Evolutionary conservation across 2,888 invertebrate genomes (phyloP).

Genomic region (Drosophila leonis): DNA sequence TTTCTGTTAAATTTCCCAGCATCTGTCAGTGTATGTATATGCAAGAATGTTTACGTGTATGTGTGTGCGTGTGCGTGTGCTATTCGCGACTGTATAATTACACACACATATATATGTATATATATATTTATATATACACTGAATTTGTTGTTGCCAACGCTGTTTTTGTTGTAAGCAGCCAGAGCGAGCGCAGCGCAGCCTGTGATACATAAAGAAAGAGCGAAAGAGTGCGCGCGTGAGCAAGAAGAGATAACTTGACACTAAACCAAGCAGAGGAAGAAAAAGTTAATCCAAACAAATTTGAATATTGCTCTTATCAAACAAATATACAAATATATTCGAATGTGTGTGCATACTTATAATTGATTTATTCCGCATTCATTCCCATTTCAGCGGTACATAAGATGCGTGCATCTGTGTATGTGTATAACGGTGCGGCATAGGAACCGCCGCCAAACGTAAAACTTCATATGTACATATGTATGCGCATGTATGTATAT

Average conservation of each 20-base stretch:
- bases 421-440: constrained; percentile 64
- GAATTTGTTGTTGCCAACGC: constrained; percentile 51
- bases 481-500: constrained; percentile 3
- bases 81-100: constrained; percentile 71
- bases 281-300: constrained; percentile 46
- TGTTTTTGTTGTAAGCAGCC: constrained; percentile 61
- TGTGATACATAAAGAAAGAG: constrained; percentile 64
- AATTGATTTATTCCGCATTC: constrained; percentile 39
- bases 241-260: constrained; percentile 46
- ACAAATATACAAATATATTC: constrained; percentile 13
- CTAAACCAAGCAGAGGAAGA: constrained; percentile 25
- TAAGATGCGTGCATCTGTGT: constrained; percentile 65
- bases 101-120: constrained; percentile 47
- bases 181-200: constrained; percentile 61
- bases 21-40: constrained; percentile 37
- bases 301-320: constrained; percentile 44
- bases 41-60: constrained; percentile 38
- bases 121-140: constrained; percentile 16
- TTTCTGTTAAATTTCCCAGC: constrained; percentile 42
- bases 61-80: constrained; percentile 36
- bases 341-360: constrained; percentile 11
- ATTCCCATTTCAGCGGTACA: constrained; percentile 61
- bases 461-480: constrained; percentile 36
- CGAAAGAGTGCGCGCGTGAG: constrained; percentile 54
- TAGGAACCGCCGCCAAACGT: constrained; percentile 70